Percentiles rank a stretch among this genome's conserved stretches.
These are phyloP conservation scores for Lamellibrachia columna DNA, from an alignment of 2,888 invertebrate genomes.

Conservation along the genomic window DNA sequence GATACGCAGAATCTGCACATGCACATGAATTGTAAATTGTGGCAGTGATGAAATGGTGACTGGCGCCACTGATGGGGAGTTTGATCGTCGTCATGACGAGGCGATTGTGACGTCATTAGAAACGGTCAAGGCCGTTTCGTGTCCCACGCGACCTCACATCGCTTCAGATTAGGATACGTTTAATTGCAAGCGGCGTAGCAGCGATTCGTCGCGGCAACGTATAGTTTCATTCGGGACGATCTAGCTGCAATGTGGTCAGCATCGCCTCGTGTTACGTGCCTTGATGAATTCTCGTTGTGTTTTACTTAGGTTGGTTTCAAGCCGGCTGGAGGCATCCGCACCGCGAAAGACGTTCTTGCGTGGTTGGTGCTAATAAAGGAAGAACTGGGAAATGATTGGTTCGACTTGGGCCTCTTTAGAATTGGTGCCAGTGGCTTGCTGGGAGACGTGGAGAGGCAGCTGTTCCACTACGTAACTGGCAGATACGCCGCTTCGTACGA, in stretches of 20 bases:
- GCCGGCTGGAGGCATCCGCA: slow-evolving; percentile 95
- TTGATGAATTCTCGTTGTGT: background rate
- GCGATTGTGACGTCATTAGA: no score
- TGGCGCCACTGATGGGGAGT: no score
- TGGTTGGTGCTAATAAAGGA: slow-evolving; percentile 87
- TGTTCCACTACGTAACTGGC: slow-evolving; percentile 63
- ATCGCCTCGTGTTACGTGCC: background rate
- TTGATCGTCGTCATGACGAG: no score
- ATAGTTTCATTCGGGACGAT: no score
- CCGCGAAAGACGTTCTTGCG: slow-evolving; percentile 82
- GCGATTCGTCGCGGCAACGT: no score
- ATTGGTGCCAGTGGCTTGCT: slow-evolving; percentile 94
- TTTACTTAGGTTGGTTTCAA: slow-evolving; percentile 88
- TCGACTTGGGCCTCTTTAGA: slow-evolving; percentile 81
- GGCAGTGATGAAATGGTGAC: no score
- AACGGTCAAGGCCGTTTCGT: no score
- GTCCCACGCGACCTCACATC: no score
- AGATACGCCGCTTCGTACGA: slow-evolving; percentile 62
- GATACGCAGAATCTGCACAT: no score
- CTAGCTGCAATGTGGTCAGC: background rate
- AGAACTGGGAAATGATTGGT: slow-evolving; percentile 88
- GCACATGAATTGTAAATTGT: no score
- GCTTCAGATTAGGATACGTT: no score
- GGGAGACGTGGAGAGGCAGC: slow-evolving; percentile 75
- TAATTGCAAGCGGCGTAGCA: no score